These are phyloP conservation scores for Cecidostiba fungosa DNA, from an alignment of 2,888 invertebrate genomes.

Conservation along the genomic window DNA sequence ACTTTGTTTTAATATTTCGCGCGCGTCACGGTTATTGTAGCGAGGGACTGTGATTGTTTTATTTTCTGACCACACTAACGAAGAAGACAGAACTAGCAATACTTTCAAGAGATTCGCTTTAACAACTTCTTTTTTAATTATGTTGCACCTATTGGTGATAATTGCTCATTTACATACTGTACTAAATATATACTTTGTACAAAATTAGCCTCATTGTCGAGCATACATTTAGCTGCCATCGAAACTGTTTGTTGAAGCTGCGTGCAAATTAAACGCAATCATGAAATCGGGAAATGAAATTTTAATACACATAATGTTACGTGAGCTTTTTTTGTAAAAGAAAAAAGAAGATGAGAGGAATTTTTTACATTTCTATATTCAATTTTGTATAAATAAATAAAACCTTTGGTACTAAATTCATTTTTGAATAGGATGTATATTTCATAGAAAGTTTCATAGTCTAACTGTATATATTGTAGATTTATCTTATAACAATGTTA, in stretches of 20 bases:
- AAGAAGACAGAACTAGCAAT: neutral
- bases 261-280: neutral
- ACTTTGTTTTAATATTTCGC: neutral
- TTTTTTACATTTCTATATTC: conserved; percentile 43
- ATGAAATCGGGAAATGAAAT: neutral
- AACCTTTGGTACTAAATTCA: conserved; percentile 21
- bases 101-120: conserved; percentile 53
- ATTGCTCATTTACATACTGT: neutral
- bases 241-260: neutral
- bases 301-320: conserved; percentile 1
- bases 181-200: neutral
- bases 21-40: neutral
- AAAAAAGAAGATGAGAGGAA: neutral
- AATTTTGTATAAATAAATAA: conserved; percentile 47
- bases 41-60: conserved; percentile 1
- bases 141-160: neutral
- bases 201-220: neutral
- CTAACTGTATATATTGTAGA: conserved; percentile 45
- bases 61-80: conserved; percentile 34
- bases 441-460: neutral
- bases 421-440: neutral
- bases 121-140: conserved; percentile 34
- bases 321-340: conserved; percentile 39
- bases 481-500: conserved; percentile 30
- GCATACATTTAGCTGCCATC: neutral